Evolutionary conservation across 2,113 vertebrate genomes (phyloP), one percentile per base, ranked within the genome.

Genomic region (Paratilapia polleni): DNA sequence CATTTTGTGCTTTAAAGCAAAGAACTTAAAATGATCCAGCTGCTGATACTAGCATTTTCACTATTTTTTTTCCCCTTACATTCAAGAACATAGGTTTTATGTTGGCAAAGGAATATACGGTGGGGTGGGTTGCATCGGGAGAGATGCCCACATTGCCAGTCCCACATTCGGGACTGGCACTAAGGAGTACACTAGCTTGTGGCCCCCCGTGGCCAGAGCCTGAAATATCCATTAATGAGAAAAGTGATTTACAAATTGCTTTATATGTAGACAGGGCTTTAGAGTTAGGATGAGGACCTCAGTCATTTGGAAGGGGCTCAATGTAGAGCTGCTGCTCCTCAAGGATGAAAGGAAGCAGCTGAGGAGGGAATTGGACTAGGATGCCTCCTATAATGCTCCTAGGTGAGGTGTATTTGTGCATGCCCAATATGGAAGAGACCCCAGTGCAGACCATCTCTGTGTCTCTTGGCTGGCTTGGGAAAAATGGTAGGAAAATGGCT

Each of bases 401-500:
- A 70, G 17, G 43, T 3, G 66, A 70, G 24, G 66, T 52, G 66
- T 52, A 26, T 70, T 70, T 52, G 66, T 28, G 24, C 66, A 73
- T 52, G 66, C 26, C 43, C 66, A 73, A 26, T 52, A 24, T 73
- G 66, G 47, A 68, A 24, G 22, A 68, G 22, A 26, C 15, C 22
- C 15, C 9, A 20, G 15, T 73, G 43, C 66, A 54, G 26, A 68
- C 38, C 47, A 26, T 68, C 41, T 68, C 38, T 19, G 14, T 56
- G 54, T 73, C 68, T 14, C 47, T 73, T 54, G 52, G 47, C 47
- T 31, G 8, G 17, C 68, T 31, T 73, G 68, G 47, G 19, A 43
- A 73, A 47, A 54, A 73, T 73, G 47, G 17, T 73, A 73, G 68
- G 31, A 73, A n/a, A 73, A 73, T 52, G 43, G 26, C 20, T 73